Conservation (phyloP, 1,140 invertebrate species). For the Lordiphosa collinella region DNA sequence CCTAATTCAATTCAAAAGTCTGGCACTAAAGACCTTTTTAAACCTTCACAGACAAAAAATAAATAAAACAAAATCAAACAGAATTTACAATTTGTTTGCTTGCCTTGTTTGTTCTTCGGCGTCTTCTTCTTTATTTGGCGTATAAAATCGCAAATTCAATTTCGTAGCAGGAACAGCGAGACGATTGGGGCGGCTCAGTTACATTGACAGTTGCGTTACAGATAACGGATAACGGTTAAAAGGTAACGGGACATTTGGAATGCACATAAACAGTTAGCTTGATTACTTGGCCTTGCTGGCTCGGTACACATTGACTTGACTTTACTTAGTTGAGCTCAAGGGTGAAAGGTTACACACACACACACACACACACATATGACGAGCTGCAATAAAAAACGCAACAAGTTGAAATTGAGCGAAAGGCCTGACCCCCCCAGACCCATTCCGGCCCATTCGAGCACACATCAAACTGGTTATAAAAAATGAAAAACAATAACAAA, state of each 20-base stretch:
- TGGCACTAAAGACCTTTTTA: too few relatives aligned
- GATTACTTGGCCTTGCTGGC: conserved; percentile 44
- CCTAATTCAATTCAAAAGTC: too few relatives aligned
- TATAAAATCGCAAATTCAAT: conserved; percentile 1
- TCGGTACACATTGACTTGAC: conserved; percentile 3
- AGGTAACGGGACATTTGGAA: conserved; percentile 38
- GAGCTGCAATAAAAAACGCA: conserved; percentile 40
- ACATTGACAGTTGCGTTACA: conserved; percentile 9
- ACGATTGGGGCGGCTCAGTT: neutral
- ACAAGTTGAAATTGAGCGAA: conserved; percentile 54
- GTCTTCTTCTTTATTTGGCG: too few relatives aligned
- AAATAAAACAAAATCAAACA: too few relatives aligned
- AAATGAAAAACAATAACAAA: conserved; percentile 64
- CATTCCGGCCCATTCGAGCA: conserved; percentile 27
- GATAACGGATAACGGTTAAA: conserved; percentile 2
- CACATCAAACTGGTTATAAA: conserved; percentile 61
- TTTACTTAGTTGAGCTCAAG: conserved; percentile 39
- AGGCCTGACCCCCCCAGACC: neutral
- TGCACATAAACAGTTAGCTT: conserved; percentile 64
- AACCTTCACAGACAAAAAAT: neutral
- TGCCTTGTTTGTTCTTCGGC: too few relatives aligned
- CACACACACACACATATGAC: conserved; percentile 1
- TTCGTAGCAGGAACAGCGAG: conserved; percentile 3
- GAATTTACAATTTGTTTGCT: too few relatives aligned
- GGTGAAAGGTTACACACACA: conserved; percentile 44